A percentile compares a stretch with the other conserved stretches of the same genome.
These are phyloP conservation scores for Drosophila varians DNA, from an alignment of 1,140 invertebrate genomes.

Conservation along the genomic window DNA sequence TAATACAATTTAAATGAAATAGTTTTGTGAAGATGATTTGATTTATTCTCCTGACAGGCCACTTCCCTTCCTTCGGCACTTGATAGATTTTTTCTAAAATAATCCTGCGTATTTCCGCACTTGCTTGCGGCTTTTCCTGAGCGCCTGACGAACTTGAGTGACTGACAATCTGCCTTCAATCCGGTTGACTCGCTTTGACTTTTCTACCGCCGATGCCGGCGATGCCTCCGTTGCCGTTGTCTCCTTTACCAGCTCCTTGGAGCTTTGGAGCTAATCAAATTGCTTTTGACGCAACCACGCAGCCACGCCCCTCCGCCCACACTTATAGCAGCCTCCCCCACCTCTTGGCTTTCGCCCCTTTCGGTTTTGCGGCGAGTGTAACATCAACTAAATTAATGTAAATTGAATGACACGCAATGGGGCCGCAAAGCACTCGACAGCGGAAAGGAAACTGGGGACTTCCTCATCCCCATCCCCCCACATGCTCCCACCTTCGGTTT, in stretches of 20 bases:
- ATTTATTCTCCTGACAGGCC: background rate
- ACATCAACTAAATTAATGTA: conserved; percentile 77
- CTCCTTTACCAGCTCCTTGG: no score
- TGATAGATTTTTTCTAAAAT: background rate
- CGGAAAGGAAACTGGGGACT: background rate
- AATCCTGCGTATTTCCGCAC: background rate
- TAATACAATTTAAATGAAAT: background rate
- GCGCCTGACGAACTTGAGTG: conserved; percentile 31
- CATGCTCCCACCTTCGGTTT: background rate
- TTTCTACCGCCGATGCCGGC: background rate
- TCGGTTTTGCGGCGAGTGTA: conserved; percentile 37
- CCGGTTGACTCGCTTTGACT: conserved; percentile 34
- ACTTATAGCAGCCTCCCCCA: no score
- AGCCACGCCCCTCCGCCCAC: background rate
- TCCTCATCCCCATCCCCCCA: background rate
- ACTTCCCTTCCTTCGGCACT: background rate
- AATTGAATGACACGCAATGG: conserved; percentile 76
- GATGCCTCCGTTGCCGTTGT: no score
- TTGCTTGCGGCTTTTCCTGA: background rate
- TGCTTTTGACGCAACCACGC: conserved; percentile 50
- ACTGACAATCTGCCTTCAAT: conserved; percentile 54
- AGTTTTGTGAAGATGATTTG: background rate
- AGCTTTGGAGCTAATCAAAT: conserved; percentile 61
- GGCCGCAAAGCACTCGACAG: conserved; percentile 50
- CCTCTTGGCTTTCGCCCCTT: no score